A percentile compares a stretch with the other conserved stretches of the same genome.
phyloP scores from a whole-genome alignment of 1,140 invertebrate species.

The Thaumetopoea pityocampa region DNA sequence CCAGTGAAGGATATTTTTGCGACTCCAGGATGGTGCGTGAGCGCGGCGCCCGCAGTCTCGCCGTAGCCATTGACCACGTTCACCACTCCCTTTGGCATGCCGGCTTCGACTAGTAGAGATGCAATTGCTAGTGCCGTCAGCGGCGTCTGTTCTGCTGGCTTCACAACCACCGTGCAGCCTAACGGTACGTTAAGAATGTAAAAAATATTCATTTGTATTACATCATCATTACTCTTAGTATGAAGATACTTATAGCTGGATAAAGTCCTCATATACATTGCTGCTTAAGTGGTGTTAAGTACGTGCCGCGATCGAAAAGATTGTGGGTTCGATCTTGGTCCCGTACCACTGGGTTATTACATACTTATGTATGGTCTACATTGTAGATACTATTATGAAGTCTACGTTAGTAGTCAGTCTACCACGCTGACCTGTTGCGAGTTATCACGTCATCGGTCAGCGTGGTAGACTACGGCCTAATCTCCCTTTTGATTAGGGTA shows the following conservation, averaged over 20 bases:
- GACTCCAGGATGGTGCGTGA: conserved; percentile 85
- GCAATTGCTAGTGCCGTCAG: conserved; percentile 94
- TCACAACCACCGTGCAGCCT: conserved; percentile 91
- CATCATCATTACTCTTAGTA: not conserved
- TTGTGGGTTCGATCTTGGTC: too few species aligned
- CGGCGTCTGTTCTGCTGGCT: conserved; percentile 97
- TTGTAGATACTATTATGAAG: too few species aligned
- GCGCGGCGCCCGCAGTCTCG: conserved; percentile 84
- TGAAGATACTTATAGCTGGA: not conserved
- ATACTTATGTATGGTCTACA: too few species aligned
- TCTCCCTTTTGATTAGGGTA: too few species aligned
- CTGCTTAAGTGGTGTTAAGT: not conserved
- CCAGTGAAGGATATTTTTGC: conserved; percentile 83
- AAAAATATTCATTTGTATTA: conserved; percentile 23
- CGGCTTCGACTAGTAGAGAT: conserved; percentile 87
- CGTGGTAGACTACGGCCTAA: too few species aligned
- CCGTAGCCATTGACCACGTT: conserved; percentile 94
- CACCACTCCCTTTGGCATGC: conserved; percentile 89
- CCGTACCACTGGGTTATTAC: too few species aligned
- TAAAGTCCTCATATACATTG: not conserved
- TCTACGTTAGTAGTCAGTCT: too few species aligned
- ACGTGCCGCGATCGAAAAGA: too few species aligned
- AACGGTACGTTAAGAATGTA: not conserved
- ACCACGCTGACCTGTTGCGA: too few species aligned
- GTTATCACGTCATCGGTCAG: too few species aligned